Evolutionary conservation across 2,888 invertebrate species (phyloP).

Genomic region (Pollenia angustigena): DNA sequence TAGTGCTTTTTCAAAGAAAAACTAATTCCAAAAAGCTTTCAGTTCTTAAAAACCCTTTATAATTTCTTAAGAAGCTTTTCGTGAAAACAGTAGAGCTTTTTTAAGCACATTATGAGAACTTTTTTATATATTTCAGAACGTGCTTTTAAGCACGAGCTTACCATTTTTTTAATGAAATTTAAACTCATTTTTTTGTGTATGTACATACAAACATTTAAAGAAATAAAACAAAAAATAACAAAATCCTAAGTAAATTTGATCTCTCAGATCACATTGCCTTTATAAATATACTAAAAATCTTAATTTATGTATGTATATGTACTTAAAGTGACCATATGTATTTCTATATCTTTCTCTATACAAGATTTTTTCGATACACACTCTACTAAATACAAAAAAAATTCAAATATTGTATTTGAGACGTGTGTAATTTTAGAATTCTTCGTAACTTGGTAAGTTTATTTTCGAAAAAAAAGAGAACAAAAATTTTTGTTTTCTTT

Average conservation of each 20-base stretch:
- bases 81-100: too few species aligned
- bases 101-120: background rate
- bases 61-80: too few species aligned
- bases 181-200: slow-evolving; percentile 34
- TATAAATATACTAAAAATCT: background rate
- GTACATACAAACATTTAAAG: slow-evolving; percentile 30
- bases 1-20: too few species aligned
- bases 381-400: slow-evolving; percentile 14
- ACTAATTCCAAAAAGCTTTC: too few species aligned
- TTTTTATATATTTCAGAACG: background rate
- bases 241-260: slow-evolving; percentile 65
- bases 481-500: slow-evolving; percentile 22
- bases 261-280: slow-evolving; percentile 70
- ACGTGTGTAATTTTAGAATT: slow-evolving; percentile 79
- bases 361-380: slow-evolving; percentile 56
- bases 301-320: background rate
- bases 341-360: slow-evolving; percentile 45
- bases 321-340: slow-evolving; percentile 9
- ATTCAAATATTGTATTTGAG: slow-evolving; percentile 51
- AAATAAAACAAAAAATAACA: slow-evolving; percentile 20
- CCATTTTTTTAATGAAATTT: slow-evolving; percentile 45
- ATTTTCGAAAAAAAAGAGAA: slow-evolving; percentile 75
- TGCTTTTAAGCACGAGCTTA: slow-evolving; percentile 63
- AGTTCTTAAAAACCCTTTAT: too few species aligned
- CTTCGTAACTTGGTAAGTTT: slow-evolving; percentile 78